Base-by-base conservation (phyloP, 2,888 invertebrate species). In the Drosophila nigricruria region DNA sequence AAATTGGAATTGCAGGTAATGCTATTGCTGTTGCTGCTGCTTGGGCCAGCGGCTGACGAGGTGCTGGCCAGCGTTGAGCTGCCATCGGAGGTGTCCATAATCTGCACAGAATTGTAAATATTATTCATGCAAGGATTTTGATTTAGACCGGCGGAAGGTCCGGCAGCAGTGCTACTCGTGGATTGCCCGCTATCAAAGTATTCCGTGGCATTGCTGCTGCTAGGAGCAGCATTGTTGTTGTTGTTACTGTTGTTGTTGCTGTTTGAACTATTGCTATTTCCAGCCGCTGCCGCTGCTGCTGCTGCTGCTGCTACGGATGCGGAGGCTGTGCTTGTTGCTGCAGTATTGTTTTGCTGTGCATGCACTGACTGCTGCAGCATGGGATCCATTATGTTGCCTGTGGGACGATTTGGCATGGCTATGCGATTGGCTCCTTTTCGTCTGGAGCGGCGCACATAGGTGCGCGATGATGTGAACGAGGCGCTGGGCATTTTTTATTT, bases 391-490 rank as follows among this genome's bases (percentile, higher is more conserved):
- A 93, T 90, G 75, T 93, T 93, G 74, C 90, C 93, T 77, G 92
- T 90, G 65, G 93, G 92, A 78, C 93, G 92, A 84, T 92, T 93
- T 68, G 93, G 93, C 88, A 93, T 91, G 74, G 93, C 93, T 71
- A 93, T 96, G 93, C 97, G 95, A 94, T 97, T 97, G 91, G 96
- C 96, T 93, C 96, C 97, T 96, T 97, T 97, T 94, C 97, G 96
- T 93, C 97, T 95, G 93, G 97, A 97, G 94, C 97, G 96, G 94
- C 97, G 96, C 92, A 97, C 96, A 94, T 97, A 97, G 94, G 97
- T 96, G 95, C 97, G 96, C 94, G 97, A 96, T 94, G 97, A 97
- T 93, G 97, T 97, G 94, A 97, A 97, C 93, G 97, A 97, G 94
- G 97, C 97, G 95, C 97, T 97, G 95, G 97, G 97, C 97, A 97